phyloP scores from a whole-genome alignment of 2,888 invertebrate genomes.

The Polyommatus iphigenia region DNA sequence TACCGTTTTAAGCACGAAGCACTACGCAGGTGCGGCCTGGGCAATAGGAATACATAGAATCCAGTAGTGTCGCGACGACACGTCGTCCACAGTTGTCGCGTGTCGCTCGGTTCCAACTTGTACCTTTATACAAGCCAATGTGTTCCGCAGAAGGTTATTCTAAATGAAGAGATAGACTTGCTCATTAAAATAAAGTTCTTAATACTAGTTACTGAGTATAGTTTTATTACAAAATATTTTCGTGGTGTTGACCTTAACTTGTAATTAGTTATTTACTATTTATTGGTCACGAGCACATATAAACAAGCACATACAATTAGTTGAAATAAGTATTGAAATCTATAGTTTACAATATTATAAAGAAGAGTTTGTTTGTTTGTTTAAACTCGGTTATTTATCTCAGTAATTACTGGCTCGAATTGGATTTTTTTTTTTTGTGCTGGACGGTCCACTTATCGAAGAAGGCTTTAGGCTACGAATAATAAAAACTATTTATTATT shows the following conservation, averaged over 20 bases:
- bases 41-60: too few relatives aligned
- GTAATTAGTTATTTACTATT: constrained; percentile 4
- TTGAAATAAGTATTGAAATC: background rate
- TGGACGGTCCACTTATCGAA: too few relatives aligned
- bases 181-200: background rate
- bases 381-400: background rate
- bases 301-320: background rate
- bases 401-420: background rate
- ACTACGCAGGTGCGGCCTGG: too few relatives aligned
- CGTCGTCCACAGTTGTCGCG: too few relatives aligned
- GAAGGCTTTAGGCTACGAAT: too few relatives aligned
- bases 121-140: background rate
- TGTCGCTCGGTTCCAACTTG: too few relatives aligned
- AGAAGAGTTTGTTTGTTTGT: background rate
- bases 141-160: background rate
- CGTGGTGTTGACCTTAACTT: background rate
- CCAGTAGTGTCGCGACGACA: too few relatives aligned
- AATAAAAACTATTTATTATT: too few relatives aligned
- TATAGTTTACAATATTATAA: too few relatives aligned
- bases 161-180: constrained; percentile 2
- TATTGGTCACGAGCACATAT: background rate
- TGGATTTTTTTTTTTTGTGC: background rate
- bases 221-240: background rate
- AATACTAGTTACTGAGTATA: background rate
- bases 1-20: too few relatives aligned